phyloP scores from a whole-genome alignment of 2,888 invertebrate species.

The Drosophila melanosoma region DNA sequence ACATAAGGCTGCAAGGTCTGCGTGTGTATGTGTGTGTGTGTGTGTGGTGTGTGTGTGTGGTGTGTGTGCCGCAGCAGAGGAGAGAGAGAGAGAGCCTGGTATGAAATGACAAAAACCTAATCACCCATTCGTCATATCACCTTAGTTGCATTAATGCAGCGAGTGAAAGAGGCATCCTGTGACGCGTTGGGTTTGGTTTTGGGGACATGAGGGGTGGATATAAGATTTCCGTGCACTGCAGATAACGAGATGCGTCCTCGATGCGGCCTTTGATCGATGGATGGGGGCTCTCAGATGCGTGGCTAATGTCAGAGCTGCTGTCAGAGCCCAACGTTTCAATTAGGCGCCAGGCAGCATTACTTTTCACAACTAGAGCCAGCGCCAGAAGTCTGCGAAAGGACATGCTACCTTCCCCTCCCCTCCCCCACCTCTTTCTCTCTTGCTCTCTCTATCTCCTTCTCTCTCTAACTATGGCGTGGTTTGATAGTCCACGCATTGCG shows the following conservation, averaged over 20 bases:
- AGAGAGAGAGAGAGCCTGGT: background rate
- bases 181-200: background rate
- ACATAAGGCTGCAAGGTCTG: constrained; percentile 25
- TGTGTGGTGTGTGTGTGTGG: constrained; percentile 12
- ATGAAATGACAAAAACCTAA: constrained; percentile 69
- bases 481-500: constrained; percentile 43
- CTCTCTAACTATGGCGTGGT: background rate
- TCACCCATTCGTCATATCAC: constrained; percentile 81
- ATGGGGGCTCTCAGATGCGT: constrained; percentile 55
- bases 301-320: constrained; percentile 66
- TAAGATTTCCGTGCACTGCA: constrained; percentile 31
- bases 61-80: constrained; percentile 29
- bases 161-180: background rate
- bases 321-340: constrained; percentile 68
- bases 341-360: constrained; percentile 35
- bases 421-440: accelerated
- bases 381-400: background rate
- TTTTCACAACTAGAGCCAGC: constrained; percentile 3
- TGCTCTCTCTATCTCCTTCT: background rate
- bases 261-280: constrained; percentile 69
- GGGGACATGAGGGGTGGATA: background rate
- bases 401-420: background rate
- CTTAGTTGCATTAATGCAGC: constrained; percentile 74
- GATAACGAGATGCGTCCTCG: constrained; percentile 53
- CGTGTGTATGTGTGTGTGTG: background rate